Base-by-base conservation (phyloP, 2,888 invertebrate species). In the Pseudolycoriella hygida region DNA sequence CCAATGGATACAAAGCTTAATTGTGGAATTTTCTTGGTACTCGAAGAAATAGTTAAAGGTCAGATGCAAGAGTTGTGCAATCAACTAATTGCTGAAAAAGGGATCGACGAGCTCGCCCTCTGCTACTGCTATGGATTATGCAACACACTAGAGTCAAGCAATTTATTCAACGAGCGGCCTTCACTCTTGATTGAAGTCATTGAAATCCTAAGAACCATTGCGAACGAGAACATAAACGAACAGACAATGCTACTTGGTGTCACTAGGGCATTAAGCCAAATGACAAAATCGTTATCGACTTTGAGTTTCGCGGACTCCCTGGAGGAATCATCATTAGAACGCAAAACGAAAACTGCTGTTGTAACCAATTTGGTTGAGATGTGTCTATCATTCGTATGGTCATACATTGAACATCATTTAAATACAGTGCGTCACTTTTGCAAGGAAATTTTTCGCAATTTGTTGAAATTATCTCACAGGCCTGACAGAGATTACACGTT, bases 1-100 rank as follows among this genome's bases (percentile, higher is more conserved):
- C 73, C 76, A 0, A 75, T 77, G 70, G 79, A 80, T 53, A 72
- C 76, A 0, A 76, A 76, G 54, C 70, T 71, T 5, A 73, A 79
- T 53, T 71, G 72, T 49, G 78, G 75, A 1, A 67, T 76, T 32
- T 56, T 77, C 14, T 64, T 69, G 46, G 60, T 74, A 4, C 61
- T 70, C 42, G 66, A 70, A 56, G 65, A 67, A 32, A 59, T 67
- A 40, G 57, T 59, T 30, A 48, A 50, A 1, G 18, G 14, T 40
- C 5, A 12, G 5, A 5, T 34, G 15, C 12, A 14, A 12, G 15
- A 34, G 5, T 14, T 34, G 15, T 10, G 34, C n/a, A n/a, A n/a
- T n/a, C n/a, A n/a, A n/a, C n/a, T n/a, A n/a, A n/a, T n/a, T n/a
- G n/a, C n/a, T n/a, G n/a, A n/a, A n/a, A n/a, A n/a, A n/a, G 34